Evolutionary conservation across 2,113 vertebrate species (phyloP).

Genomic region (Marmota monax): DNA sequence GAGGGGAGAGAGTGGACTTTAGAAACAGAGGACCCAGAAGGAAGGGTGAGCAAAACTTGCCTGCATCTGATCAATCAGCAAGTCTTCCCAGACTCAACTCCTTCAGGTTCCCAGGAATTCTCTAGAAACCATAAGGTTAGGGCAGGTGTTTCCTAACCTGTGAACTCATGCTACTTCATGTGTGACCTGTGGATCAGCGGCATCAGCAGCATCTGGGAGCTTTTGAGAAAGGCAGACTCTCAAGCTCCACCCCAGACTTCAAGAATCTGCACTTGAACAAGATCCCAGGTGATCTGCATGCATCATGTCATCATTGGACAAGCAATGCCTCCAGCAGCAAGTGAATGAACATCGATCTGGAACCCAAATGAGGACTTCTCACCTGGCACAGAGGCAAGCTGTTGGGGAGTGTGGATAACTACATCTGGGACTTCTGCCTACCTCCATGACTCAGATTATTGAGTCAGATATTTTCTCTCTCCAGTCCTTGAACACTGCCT

Average conservation of each 20-base stretch:
- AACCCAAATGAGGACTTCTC: not conserved
- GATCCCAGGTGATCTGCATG: not conserved
- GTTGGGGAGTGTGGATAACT: not conserved
- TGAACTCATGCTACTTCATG: not conserved
- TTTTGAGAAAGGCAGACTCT: not conserved
- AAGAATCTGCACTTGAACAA: not conserved
- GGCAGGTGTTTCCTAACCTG: not conserved
- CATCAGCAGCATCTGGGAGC: not conserved
- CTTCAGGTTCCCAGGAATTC: constrained; percentile 1
- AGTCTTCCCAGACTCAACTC: not conserved
- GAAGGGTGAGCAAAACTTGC: not conserved
- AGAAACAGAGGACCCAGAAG: not conserved
- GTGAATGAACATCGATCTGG: not conserved
- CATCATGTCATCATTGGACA: not conserved
- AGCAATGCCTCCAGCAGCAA: not conserved
- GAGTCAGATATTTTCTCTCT: constrained; percentile 56
- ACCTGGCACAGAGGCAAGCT: not conserved
- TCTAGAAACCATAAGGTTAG: not conserved
- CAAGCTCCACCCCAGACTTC: not conserved
- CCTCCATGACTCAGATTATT: constrained; percentile 52
- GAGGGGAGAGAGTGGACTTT: not conserved
- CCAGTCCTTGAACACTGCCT: constrained; percentile 27
- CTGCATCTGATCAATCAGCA: not conserved
- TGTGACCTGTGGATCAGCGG: not conserved
- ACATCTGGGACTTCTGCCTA: not conserved